Percentiles rank a stretch among this genome's conserved stretches.
Evolutionary conservation across 2,113 vertebrate species (phyloP).

Genomic region (Cebus imitator): DNA sequence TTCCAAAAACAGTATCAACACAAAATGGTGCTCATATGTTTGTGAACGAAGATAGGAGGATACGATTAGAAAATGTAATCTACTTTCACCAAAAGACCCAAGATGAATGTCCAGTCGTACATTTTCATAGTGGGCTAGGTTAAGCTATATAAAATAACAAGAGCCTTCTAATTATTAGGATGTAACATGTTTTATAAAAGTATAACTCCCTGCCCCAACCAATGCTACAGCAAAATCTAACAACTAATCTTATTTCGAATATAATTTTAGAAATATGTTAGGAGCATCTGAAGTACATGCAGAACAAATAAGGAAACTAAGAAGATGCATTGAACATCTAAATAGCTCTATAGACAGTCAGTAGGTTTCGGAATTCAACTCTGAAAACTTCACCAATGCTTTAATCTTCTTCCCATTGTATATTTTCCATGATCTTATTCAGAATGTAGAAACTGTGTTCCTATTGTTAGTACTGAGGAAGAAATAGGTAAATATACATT

Average conservation of each 20-base stretch:
- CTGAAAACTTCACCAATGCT: rapidly evolving
- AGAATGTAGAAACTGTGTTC: not conserved
- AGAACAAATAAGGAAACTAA: not conserved
- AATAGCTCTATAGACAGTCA: rapidly evolving
- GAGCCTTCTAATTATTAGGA: not conserved
- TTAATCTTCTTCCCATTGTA: rapidly evolving
- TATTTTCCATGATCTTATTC: not conserved
- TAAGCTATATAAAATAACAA: not conserved
- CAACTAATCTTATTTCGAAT: not conserved
- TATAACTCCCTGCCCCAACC: too few species aligned
- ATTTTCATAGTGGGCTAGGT: not conserved
- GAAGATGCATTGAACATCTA: rapidly evolving
- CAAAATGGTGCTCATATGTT: not conserved
- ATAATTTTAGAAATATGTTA: not conserved
- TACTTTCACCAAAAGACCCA: not conserved
- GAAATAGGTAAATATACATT: not conserved
- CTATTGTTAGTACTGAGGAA: not conserved
- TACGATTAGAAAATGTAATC: not conserved
- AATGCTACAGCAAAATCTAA: not conserved
- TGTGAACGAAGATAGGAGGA: not conserved
- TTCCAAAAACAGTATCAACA: not conserved
- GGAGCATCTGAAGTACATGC: not conserved
- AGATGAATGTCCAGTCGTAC: too few species aligned
- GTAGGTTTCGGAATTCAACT: not conserved
- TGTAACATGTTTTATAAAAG: not conserved